Base-by-base conservation (phyloP, 2,888 invertebrate species). In the Chymomyza procnemis region DNA sequence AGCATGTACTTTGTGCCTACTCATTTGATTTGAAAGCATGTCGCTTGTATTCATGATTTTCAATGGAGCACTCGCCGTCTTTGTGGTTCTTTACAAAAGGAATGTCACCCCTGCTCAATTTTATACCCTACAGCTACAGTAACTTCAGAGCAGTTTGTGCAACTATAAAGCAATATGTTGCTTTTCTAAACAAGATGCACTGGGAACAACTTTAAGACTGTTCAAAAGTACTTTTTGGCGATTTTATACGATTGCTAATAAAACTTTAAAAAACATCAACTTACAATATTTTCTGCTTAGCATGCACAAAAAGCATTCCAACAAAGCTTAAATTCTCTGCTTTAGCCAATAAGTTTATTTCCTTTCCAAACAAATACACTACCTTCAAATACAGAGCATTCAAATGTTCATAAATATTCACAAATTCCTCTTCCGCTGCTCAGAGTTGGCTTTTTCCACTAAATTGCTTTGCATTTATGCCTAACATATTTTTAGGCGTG, bases 401-500 rank as follows among this genome's bases (percentile, higher is more conserved):
- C 55, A 22, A 54, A 21, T 41, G 34, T 41, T 12, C 9, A 41
- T 41, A 41, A 12, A 55, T n/a, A n/a, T 21, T 4, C 16, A 9
- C 0, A 16, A 34, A n/a, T 57, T 26, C 18, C 26, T n/a, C 1
- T 18, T 19, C 1, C 22, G 19, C 22, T 41, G 16, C 41, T 34
- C 50, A 16, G 3, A 9, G 16, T 64, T 69, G 79, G 75, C 75
- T 78, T 78, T 78, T 80, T 72, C 74, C 76, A 78, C 80, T 80
- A 78, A 80, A 80, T 80, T 83, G 84, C 84, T 83, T 83, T 78
- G 80, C 73, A 78, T 80, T 83, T 82, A 68, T 82, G 68, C 66
- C 68, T 64, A 80, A 78, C 80, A 80, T 80, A 80, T 80, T 80
- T 80, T 80, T 74, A 71, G 81, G 81, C 80, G 65, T 74, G 79